A percentile compares a stretch with the other conserved stretches of the same genome.
Evolutionary conservation across 1,140 invertebrate species (phyloP).

Genomic region (Bicyclus anynana): DNA sequence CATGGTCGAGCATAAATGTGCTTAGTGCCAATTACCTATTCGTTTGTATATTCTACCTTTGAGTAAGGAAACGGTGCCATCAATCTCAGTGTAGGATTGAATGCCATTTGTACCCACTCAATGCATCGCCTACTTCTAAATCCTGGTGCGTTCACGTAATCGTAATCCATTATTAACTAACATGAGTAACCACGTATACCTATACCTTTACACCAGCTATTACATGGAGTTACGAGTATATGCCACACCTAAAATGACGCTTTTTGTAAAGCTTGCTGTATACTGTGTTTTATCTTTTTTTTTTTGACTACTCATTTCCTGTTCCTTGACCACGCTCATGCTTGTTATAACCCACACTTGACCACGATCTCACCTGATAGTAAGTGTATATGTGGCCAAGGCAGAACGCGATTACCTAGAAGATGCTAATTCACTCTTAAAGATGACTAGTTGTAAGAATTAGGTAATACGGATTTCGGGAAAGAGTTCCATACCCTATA

Average conservation of each 20-base stretch:
- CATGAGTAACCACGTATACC: neutral
- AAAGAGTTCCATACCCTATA: too few relatives aligned
- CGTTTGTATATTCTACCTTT: conserved; percentile 8
- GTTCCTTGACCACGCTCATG: too few relatives aligned
- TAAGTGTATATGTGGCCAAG: too few relatives aligned
- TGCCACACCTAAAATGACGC: neutral
- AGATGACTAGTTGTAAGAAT: too few relatives aligned
- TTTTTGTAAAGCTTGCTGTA: too few relatives aligned
- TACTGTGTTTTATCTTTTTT: too few relatives aligned
- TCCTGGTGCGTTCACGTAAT: conserved; percentile 15
- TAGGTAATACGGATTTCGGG: too few relatives aligned
- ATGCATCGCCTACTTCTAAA: conserved; percentile 15
- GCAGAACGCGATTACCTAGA: too few relatives aligned
- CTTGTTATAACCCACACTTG: too few relatives aligned
- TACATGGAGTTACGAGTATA: neutral
- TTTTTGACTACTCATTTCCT: too few relatives aligned
- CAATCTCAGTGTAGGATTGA: conserved; percentile 11
- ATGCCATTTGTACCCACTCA: conserved; percentile 12
- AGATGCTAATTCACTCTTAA: too few relatives aligned
- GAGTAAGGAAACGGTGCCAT: neutral
- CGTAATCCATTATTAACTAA: conserved; percentile 18
- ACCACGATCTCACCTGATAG: too few relatives aligned
- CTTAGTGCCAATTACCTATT: neutral
- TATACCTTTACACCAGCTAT: neutral
- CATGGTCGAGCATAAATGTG: neutral